These are phyloP conservation scores for Cynaeus angustus DNA, from an alignment of 2,888 invertebrate genomes.

Conservation along the genomic window DNA sequence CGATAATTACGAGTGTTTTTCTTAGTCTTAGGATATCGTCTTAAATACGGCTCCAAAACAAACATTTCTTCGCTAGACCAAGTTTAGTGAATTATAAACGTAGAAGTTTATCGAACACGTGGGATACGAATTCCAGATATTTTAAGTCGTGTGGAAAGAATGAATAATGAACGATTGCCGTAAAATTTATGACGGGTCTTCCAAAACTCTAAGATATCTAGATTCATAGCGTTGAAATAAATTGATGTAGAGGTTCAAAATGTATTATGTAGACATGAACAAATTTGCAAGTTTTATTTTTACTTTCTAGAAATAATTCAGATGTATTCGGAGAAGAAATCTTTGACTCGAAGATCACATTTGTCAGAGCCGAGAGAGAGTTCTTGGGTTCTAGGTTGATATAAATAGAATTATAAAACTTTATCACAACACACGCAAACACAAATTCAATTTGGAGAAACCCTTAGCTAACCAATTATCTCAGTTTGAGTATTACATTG, in stretches of 20 bases:
- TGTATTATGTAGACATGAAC: conserved; percentile 50
- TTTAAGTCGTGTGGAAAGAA: conserved; percentile 55
- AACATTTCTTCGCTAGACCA: conserved; percentile 37
- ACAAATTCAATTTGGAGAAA: conserved; percentile 47
- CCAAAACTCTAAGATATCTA: conserved; percentile 49
- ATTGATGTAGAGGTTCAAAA: conserved; percentile 51
- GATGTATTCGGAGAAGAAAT: conserved; percentile 26
- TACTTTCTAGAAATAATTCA: conserved; percentile 45
- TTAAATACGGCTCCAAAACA: conserved; percentile 30
- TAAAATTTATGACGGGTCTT: conserved; percentile 55
- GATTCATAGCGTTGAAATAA: conserved; percentile 49
- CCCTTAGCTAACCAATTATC: conserved; percentile 40
- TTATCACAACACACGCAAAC: conserved; percentile 47
- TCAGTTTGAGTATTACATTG: conserved; percentile 15
- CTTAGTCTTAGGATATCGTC: too few species aligned
- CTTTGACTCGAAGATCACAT: conserved; percentile 33
- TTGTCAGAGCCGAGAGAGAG: conserved; percentile 28
- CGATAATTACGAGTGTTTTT: too few species aligned
- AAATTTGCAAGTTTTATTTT: conserved; percentile 51
- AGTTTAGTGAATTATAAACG: conserved; percentile 43
- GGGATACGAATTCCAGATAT: conserved; percentile 49
- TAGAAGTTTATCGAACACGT: conserved; percentile 48
- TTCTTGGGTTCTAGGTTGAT: conserved; percentile 32
- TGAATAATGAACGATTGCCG: conserved; percentile 60
- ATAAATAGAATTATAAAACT: conserved; percentile 49